Percentiles rank a stretch among this genome's conserved stretches.
Conservation (phyloP, 2,888 invertebrate species). For the Drosophila stalkeri region DNA sequence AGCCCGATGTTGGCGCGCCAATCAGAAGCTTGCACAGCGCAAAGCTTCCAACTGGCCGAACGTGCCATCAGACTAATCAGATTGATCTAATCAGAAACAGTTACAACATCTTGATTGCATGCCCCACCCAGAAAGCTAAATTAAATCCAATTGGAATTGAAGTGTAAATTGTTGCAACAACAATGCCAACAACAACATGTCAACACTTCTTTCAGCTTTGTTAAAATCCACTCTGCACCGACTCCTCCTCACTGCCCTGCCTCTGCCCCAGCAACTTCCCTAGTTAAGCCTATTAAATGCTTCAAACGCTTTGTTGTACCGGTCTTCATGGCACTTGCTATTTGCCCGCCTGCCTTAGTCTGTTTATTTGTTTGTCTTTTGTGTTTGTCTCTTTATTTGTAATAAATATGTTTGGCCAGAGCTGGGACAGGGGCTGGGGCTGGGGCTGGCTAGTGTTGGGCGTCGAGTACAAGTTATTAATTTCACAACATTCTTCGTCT, state of each 20-base stretch:
- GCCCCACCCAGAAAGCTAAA: slow-evolving; percentile 41
- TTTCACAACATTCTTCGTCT: slow-evolving; percentile 75
- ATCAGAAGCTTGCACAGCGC: slow-evolving; percentile 43
- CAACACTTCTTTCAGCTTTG: slow-evolving; percentile 57
- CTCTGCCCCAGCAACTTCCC: slow-evolving; percentile 21
- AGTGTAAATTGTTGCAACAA: slow-evolving; percentile 63
- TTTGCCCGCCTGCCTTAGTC: slow-evolving; percentile 54
- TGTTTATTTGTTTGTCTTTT: slow-evolving; percentile 74
- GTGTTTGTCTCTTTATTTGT: slow-evolving; percentile 79
- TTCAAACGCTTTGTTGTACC: slow-evolving; percentile 75
- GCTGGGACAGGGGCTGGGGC: not conserved
- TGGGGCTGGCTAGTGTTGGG: not conserved
- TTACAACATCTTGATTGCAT: slow-evolving; percentile 20
- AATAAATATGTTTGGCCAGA: slow-evolving; percentile 71
- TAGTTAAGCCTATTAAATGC: slow-evolving; percentile 79
- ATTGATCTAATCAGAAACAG: slow-evolving; percentile 42
- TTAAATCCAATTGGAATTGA: slow-evolving; percentile 50
- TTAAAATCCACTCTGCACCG: slow-evolving; percentile 2
- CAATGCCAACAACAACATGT: slow-evolving; percentile 54
- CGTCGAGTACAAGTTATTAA: slow-evolving; percentile 58
- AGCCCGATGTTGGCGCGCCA: slow-evolving; percentile 31
- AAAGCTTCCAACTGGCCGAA: slow-evolving; percentile 15
- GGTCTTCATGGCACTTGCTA: slow-evolving; percentile 45
- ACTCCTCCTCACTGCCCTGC: not conserved
- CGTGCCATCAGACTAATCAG: slow-evolving; percentile 53